Evolutionary conservation across 2,797 vertebrate species (phyloP), one percentile per base, ranked within the genome.

Genomic region (Lagocephalus sceleratus): DNA sequence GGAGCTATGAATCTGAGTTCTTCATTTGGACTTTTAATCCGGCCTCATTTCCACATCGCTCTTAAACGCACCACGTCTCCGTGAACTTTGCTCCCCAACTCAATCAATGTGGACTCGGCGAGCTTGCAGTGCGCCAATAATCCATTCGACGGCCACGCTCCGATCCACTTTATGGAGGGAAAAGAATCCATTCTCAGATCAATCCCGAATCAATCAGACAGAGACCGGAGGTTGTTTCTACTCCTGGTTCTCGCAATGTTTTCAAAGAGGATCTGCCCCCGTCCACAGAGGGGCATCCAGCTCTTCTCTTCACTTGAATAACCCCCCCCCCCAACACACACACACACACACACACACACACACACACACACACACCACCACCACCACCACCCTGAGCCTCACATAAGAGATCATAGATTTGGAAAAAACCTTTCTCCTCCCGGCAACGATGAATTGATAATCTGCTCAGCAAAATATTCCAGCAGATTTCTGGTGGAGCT

Each of bases 401-500:
- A 71, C 64, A 76, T 81, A 82, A 83, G 76, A 83, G 79, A 73
- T 78, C 72, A 78, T 82, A 86, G 81, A 84, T 76, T 76, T 83
- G 73, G 84, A 84, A 80, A 73, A 83, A 58, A 11, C 47, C 65
- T 73, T 62, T 68, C 79, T 68, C 66, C 65, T 75, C 66, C 68
- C 78, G 67, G 73, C 71, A 78, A 64, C 52, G 16, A 77, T 74
- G 66, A 86, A 83, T 82, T 78, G 82, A 85, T 84, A 82, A 85
- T 78, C 61, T 40, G 15, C 57, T 70, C 67, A 71, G 66, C 73
- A 76, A 79, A 85, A 76, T 64, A 63, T 70, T 82, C 66, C 68
- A 51, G 70, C 49, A 71, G 69, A 76, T 46, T 47, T 60, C 23
- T 67, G 65, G 19, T 44, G 42, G 42, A 44, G 9, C 17, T 20